Base-by-base conservation (phyloP, 2,113 vertebrate genomes). In the Tachuris rubrigastra region DNA sequence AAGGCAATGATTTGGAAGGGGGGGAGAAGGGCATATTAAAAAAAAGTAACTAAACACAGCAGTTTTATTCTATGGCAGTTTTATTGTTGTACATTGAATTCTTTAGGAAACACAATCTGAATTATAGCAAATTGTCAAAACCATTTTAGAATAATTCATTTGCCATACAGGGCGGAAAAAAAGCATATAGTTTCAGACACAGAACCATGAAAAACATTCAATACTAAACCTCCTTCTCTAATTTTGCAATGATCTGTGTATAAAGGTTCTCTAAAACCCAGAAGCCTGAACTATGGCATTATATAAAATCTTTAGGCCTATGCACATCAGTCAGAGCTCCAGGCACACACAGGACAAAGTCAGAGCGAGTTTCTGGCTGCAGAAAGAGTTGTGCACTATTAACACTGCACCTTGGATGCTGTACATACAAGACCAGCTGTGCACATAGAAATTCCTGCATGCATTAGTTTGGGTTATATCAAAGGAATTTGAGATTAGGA, bases 41-140 rank as follows among this genome's bases (percentile, higher is more conserved):
- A 55, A 56, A 17, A 46, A 41, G 9, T 39, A 76, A 52, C 11
- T 55, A 69, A 73, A 65, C 35, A 47, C 27, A 49, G 22, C 53
- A 60, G 37, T 74, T 94, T 78, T 49, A 87, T 85, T 91, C 71
- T 73, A 49, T 42, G 13, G 42, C 35, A 74, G 30, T n/a, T 87
- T 87, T 83, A 77, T 52, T 80, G 55, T 47, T 77, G 27, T 22
- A 59, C 14, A 30, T 12, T 67, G 63, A 94, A 74, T 44, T 30
- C 22, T 78, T 84, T 53, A 58, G 44, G 91, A 95, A 93, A 78
- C 41, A 71, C 11, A 2, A 73, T 31, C 66, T 85, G 31, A 96
- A 89, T 86, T 74, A 74, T 4, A 96, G 55, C 14, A 89, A 96
- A 94, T 68, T 63, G 17, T 80, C 80, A 75, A 65, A 95, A 86